These are phyloP conservation scores for Toxostoma redivivum DNA, from an alignment of 2,113 vertebrate genomes.

Conservation along the genomic window DNA sequence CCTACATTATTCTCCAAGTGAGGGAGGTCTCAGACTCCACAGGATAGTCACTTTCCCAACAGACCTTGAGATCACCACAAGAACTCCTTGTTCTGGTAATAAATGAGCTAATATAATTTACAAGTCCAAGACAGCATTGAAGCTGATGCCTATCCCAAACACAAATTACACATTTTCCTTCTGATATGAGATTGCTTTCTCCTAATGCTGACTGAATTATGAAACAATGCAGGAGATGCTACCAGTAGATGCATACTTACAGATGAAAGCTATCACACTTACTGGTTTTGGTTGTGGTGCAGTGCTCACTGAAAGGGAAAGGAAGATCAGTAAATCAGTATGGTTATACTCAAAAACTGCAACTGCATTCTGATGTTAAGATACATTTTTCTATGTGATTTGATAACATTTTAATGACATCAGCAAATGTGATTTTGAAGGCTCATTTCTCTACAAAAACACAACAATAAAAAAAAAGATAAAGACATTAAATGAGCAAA, in stretches of 20 bases:
- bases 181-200: not conserved
- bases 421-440: not conserved
- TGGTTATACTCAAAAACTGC: not conserved
- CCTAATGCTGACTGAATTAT: not conserved
- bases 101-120: not conserved
- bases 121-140: not conserved
- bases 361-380: not conserved
- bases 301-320: slow-evolving; percentile 88
- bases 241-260: not conserved
- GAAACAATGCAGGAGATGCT: not conserved
- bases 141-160: not conserved
- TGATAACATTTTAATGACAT: not conserved
- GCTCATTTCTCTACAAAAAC: not conserved
- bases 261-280: slow-evolving; percentile 59
- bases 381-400: not conserved
- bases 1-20: not conserved
- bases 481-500: not conserved
- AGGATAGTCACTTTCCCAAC: not conserved
- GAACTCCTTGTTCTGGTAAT: not conserved
- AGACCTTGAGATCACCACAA: not conserved
- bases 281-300: slow-evolving; percentile 93
- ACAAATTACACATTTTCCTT: not conserved
- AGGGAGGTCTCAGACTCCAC: not conserved
- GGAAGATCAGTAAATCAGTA: slow-evolving; percentile 3
- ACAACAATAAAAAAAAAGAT: not conserved